Percentiles rank a stretch among this genome's conserved stretches.
These are phyloP conservation scores for Aphidius gifuensis DNA, from an alignment of 1,140 invertebrate species.

Conservation along the genomic window DNA sequence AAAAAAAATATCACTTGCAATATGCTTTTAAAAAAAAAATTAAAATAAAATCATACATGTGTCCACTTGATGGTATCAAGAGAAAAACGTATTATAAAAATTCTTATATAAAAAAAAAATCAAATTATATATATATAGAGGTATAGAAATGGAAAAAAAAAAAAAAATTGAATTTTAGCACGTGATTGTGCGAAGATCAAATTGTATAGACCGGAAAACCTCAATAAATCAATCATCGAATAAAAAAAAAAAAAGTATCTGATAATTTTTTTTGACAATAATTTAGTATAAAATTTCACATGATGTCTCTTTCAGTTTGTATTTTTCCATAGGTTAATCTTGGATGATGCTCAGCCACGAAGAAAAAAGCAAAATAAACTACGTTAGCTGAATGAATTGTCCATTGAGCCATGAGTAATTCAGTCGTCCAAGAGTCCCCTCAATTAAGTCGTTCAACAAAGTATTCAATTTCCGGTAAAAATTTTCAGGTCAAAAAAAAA, in stretches of 20 bases:
- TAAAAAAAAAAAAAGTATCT: slow-evolving; percentile 6
- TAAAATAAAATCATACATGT: too few species aligned
- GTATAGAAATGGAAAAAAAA: background rate
- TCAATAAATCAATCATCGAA: slow-evolving; percentile 19
- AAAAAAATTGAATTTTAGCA: slow-evolving; percentile 4
- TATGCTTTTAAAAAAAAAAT: slow-evolving; percentile 6
- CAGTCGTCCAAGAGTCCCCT: slow-evolving; percentile 7
- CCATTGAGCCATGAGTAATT: slow-evolving; percentile 2
- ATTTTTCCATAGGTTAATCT: background rate
- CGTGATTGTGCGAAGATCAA: slow-evolving; percentile 7
- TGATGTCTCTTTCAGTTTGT: background rate
- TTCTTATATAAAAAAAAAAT: too few species aligned
- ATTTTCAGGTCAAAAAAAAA: background rate
- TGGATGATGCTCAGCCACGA: too few species aligned
- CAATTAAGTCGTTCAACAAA: slow-evolving; percentile 11
- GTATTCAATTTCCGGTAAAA: slow-evolving; percentile 18
- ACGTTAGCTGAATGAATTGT: slow-evolving; percentile 6
- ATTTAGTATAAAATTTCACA: background rate
- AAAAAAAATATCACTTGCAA: slow-evolving; percentile 9
- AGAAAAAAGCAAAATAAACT: background rate
- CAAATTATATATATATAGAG: too few species aligned
- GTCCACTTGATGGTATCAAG: too few species aligned
- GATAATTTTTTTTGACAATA: background rate
- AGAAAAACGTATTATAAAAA: too few species aligned
- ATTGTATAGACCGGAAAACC: slow-evolving; percentile 20